Conservation (phyloP, 2,888 invertebrate species). For the Limnephilus rhombicus region DNA sequence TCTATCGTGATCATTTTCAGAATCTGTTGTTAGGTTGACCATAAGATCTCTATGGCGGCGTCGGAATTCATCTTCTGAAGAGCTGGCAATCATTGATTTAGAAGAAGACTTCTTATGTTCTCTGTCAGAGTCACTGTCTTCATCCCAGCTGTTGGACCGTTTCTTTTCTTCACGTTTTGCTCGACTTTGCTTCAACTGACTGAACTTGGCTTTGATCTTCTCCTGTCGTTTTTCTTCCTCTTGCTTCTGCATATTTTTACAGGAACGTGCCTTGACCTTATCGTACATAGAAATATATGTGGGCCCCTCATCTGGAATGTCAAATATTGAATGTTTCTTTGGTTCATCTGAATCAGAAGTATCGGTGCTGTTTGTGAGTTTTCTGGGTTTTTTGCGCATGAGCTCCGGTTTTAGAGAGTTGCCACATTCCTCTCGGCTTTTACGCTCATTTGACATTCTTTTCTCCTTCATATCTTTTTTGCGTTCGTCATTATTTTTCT, state of each 20-base stretch:
- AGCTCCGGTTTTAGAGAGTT: constrained; percentile 73
- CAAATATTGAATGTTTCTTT: constrained; percentile 94
- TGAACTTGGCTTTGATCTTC: constrained; percentile 93
- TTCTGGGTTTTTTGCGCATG: constrained; percentile 72
- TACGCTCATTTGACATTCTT: constrained; percentile 76
- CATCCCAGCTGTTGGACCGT: constrained; percentile 92
- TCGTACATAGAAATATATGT: constrained; percentile 98
- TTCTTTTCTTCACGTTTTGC: constrained; percentile 94
- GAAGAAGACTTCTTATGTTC: constrained; percentile 72
- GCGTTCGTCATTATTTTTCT: constrained; percentile 73
- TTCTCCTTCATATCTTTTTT: constrained; percentile 76
- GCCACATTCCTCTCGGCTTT: constrained; percentile 75
- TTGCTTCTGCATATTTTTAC: constrained; percentile 95
- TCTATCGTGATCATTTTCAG: constrained; percentile 73
- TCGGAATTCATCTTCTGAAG: constrained; percentile 77
- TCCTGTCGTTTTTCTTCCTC: constrained; percentile 92
- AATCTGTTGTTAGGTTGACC: constrained; percentile 73
- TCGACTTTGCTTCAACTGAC: constrained; percentile 90
- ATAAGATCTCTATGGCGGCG: constrained; percentile 73
- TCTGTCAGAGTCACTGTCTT: constrained; percentile 86
- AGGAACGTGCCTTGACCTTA: constrained; percentile 95
- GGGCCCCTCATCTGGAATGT: constrained; percentile 92
- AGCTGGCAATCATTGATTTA: constrained; percentile 76
- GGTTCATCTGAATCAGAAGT: constrained; percentile 88
- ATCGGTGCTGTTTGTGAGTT: constrained; percentile 79